These are phyloP conservation scores for Psilanteris sp. DNA, from an alignment of 1,140 invertebrate genomes.

Conservation along the genomic window DNA sequence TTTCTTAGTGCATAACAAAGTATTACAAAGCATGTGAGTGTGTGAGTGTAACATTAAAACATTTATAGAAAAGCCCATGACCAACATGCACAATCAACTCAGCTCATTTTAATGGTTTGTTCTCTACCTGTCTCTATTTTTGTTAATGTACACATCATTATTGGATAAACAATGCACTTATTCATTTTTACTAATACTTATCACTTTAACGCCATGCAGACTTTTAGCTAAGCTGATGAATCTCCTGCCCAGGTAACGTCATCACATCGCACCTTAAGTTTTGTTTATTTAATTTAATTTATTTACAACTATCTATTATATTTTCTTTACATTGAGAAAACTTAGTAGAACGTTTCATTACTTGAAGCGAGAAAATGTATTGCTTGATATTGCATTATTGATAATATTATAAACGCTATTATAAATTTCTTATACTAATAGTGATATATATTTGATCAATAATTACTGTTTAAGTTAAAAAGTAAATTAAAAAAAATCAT, in stretches of 20 bases:
- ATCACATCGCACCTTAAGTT: constrained; percentile 79
- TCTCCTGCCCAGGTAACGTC: constrained; percentile 80
- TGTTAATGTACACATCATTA: constrained; percentile 67
- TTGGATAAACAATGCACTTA: constrained; percentile 75
- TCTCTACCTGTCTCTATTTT: constrained; percentile 66
- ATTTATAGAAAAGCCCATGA: constrained; percentile 53
- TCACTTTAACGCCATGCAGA: constrained; percentile 80
- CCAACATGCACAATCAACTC: constrained; percentile 53
- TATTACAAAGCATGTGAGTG: constrained; percentile 57
- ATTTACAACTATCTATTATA: not conserved
- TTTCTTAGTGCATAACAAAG: constrained; percentile 43
- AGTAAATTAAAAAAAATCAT: too few species aligned
- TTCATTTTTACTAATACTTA: constrained; percentile 79
- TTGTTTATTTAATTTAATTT: constrained; percentile 22
- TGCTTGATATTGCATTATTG: too few species aligned
- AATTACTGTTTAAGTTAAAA: too few species aligned
- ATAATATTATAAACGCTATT: too few species aligned
- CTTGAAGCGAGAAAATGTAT: too few species aligned
- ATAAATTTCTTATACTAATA: too few species aligned
- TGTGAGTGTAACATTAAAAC: constrained; percentile 53
- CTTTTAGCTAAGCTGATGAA: constrained; percentile 81
- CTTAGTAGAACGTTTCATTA: too few species aligned
- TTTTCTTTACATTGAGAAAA: too few species aligned
- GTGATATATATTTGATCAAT: too few species aligned
- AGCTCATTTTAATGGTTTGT: constrained; percentile 57